Evolutionary conservation across 2,113 vertebrate genomes (phyloP).

Genomic region (Tachysurus vachellii): DNA sequence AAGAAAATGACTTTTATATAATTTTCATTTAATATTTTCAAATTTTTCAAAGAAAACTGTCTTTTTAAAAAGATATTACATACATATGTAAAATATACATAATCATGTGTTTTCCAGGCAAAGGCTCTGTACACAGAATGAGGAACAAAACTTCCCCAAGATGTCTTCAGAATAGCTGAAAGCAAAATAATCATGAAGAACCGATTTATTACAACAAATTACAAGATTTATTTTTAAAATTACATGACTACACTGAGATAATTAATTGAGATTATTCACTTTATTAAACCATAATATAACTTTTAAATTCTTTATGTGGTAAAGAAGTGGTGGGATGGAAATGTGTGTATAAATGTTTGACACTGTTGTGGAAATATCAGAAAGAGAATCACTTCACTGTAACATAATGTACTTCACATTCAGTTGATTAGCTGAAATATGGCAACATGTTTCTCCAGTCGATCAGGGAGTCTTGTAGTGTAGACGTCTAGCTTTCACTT

Average conservation of each 20-base stretch:
- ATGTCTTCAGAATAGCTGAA: not conserved
- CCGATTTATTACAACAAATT: not conserved
- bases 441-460: not conserved
- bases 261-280: not conserved
- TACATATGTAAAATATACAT: not conserved
- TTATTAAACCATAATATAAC: not conserved
- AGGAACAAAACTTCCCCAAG: not conserved
- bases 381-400: not conserved
- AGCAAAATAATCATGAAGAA: not conserved
- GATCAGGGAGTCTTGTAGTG: not conserved
- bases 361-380: not conserved
- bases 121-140: not conserved
- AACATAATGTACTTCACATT: not conserved
- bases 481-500: not conserved
- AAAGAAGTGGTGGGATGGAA: no score
- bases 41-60: not conserved
- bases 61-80: not conserved
- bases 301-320: not conserved
- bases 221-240: not conserved
- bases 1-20: not conserved
- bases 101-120: not conserved
- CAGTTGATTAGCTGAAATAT: not conserved
- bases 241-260: not conserved
- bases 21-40: no score
- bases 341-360: no score